These are phyloP conservation scores for Trichogramma evanescens DNA, from an alignment of 2,888 invertebrate species.

Conservation along the genomic window DNA sequence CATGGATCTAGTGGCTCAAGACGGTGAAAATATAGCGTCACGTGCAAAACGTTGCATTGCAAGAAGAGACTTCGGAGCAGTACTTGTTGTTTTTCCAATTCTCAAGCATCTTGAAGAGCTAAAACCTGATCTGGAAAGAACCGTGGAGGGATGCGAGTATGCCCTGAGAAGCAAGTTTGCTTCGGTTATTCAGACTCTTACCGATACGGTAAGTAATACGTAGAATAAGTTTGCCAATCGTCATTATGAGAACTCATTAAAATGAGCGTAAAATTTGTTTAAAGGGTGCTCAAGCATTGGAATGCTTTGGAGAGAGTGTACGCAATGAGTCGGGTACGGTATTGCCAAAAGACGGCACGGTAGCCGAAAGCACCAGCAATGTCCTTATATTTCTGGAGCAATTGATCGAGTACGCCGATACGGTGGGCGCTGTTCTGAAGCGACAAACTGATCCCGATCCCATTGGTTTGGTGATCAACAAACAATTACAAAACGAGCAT, in stretches of 20 bases:
- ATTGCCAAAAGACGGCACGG: constrained; percentile 94
- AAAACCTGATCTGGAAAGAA: constrained; percentile 74
- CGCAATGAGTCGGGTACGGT: constrained; percentile 69
- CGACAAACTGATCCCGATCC: constrained; percentile 48
- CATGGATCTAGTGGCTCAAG: constrained; percentile 75
- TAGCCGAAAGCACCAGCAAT: constrained; percentile 92
- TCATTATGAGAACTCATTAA: background rate
- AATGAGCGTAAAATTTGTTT: constrained; percentile 1
- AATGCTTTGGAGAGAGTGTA: constrained; percentile 88
- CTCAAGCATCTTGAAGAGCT: constrained; percentile 68
- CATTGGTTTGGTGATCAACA: constrained; percentile 51
- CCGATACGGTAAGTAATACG: constrained; percentile 58
- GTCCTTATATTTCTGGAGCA: constrained; percentile 89
- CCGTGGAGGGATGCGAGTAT: constrained; percentile 66
- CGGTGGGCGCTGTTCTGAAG: constrained; percentile 62
- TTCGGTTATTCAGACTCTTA: constrained; percentile 65
- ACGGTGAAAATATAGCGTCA: constrained; percentile 76
- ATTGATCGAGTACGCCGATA: constrained; percentile 69
- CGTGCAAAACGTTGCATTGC: constrained; percentile 69
- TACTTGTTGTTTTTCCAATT: constrained; percentile 75
- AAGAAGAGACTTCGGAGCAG: constrained; percentile 72
- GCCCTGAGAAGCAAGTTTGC: constrained; percentile 65
- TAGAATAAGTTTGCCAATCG: constrained; percentile 1
- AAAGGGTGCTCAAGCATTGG: constrained; percentile 81
- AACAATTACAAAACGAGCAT: constrained; percentile 53